Base-by-base conservation (phyloP, 2,888 invertebrate genomes). In the Aethes cnicana region DNA sequence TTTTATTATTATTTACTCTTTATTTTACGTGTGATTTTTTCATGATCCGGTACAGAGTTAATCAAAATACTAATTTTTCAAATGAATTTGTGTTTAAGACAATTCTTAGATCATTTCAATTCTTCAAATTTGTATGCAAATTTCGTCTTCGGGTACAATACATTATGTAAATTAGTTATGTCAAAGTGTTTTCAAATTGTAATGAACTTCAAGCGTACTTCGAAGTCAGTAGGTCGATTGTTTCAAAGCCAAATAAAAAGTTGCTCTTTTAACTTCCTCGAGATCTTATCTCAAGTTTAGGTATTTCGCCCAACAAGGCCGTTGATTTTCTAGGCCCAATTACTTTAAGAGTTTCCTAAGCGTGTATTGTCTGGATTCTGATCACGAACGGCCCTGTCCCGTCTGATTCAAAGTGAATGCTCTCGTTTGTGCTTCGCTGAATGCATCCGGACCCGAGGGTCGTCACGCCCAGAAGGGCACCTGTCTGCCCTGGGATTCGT, bases 361-460 rank as follows among this genome's bases (percentile, higher is more conserved):
- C 56, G 61, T 57, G 55, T 59, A 63, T 68, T 64, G 64, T 75
- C 66, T 57, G 64, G 59, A 57, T 80, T 79, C 81, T 71, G 68
- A 74, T 79, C 82, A 83, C 81, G 79, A 68, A 67, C 74, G 58
- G 54, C 56, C 66, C 72, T 72, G 72, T 74, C 69, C 74, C 68
- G 69, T 66, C 72, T 72, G 80, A 78, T 77, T 82, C 78, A 77
- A 73, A 77, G 76, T 78, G 77, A 78, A 80, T 79, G 68, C 74
- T 60, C 66, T 66, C 69, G 71, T 73, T 76, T 73, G 74, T 74
- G 74, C 76, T 68, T 64, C 66, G 65, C 60, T 80, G 76, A 79
- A 78, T 80, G 82, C 79, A 78, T 81, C 81, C 81, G 80, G 77
- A 74, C 77, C 82, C 75, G 77, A 68, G 64, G 49, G 66, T 53